Evolutionary conservation across 2,113 vertebrate species (phyloP).

Genomic region (Semnornis frantzii): DNA sequence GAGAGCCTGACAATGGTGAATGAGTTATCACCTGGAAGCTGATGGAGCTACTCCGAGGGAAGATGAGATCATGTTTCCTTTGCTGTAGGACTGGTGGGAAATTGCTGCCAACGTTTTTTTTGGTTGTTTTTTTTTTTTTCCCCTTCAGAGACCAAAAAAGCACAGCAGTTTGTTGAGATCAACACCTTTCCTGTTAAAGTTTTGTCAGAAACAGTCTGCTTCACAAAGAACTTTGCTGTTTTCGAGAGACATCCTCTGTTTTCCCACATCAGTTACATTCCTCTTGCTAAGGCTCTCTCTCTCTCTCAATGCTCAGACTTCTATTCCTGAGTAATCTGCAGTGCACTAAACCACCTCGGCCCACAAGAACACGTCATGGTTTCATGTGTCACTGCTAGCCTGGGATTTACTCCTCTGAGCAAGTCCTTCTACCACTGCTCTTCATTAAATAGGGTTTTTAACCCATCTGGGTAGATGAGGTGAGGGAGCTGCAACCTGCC

Average conservation of each 20-base stretch:
- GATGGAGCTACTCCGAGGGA: slow-evolving; percentile 10
- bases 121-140: not conserved
- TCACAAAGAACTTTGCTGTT: not conserved
- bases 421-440: not conserved
- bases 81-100: not conserved
- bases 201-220: not conserved
- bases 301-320: not conserved
- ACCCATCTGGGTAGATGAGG: not conserved
- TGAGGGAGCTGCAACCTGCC: not conserved
- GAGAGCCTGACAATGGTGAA: slow-evolving; percentile 24
- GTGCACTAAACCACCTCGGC: not conserved
- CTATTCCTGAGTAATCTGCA: not conserved
- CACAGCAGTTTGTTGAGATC: not conserved
- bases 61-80: slow-evolving; percentile 61
- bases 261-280: not conserved
- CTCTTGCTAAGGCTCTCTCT: not conserved
- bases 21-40: slow-evolving; percentile 59
- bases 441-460: not conserved
- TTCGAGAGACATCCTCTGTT: not conserved
- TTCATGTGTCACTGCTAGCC: not conserved
- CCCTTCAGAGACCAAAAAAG: not conserved
- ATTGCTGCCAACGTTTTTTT: not conserved
- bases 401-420: not conserved
- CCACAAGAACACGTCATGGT: too few relatives aligned
- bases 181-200: slow-evolving; percentile 48